phyloP scores from a whole-genome alignment of 64 coral and sea anemone species.

The Actinia tenebrosa region DNA sequence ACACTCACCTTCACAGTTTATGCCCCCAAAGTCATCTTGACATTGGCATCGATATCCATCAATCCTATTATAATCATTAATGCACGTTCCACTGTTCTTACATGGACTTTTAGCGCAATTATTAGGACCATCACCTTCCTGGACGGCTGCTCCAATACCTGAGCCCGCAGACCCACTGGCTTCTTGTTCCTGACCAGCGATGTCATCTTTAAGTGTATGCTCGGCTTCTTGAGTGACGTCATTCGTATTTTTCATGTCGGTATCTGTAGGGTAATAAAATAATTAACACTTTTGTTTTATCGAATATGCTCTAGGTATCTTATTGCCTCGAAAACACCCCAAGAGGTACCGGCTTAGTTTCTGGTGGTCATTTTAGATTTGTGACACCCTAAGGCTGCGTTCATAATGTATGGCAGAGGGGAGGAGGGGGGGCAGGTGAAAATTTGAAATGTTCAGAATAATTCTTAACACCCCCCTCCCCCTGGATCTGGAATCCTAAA shows the following conservation, averaged over 20 bases:
- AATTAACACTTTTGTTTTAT: too few species aligned
- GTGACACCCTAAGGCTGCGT: too few species aligned
- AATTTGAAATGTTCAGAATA: too few species aligned
- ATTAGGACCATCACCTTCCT: slow-evolving; percentile 8
- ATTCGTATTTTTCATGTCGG: background rate
- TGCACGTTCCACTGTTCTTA: slow-evolving; percentile 63
- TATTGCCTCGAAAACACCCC: too few species aligned
- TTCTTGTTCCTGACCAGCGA: background rate
- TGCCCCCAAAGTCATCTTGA: slow-evolving; percentile 63
- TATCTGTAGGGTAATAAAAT: background rate
- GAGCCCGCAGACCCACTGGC: background rate
- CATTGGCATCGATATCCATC: slow-evolving; percentile 86
- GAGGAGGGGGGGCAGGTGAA: too few species aligned
- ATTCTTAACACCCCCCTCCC: too few species aligned
- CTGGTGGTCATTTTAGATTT: too few species aligned
- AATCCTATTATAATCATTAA: slow-evolving; percentile 44
- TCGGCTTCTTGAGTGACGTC: background rate
- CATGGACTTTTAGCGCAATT: slow-evolving; percentile 27
- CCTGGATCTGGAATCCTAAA: background rate
- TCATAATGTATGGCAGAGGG: too few species aligned
- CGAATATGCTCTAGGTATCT: too few species aligned
- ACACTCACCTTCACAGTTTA: slow-evolving; percentile 64
- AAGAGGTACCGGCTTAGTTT: too few species aligned
- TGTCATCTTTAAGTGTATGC: background rate
- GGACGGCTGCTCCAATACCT: background rate